phyloP scores from a whole-genome alignment of 1,140 invertebrate genomes.

The Heliconius eleuchia region DNA sequence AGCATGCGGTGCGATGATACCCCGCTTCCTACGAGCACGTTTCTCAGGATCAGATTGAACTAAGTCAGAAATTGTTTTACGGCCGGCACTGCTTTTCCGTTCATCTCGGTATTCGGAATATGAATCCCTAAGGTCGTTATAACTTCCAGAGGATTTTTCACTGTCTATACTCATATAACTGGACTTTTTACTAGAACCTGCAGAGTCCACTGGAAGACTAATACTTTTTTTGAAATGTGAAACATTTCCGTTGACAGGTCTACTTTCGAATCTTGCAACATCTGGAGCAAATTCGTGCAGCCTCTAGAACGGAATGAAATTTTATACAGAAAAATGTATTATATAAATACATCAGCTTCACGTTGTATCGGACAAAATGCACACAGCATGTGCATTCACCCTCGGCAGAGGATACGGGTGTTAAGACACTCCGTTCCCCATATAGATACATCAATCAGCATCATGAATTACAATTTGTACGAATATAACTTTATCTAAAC shows the following conservation, averaged over 20 bases:
- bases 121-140: conserved; percentile 50
- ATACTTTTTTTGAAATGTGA: conserved; percentile 45
- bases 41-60: conserved; percentile 56
- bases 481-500: too few relatives aligned
- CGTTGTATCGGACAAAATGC: too few relatives aligned
- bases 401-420: too few relatives aligned
- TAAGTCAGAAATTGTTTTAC: conserved; percentile 65
- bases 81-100: conserved; percentile 58
- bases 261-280: conserved; percentile 27
- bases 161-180: conserved; percentile 69
- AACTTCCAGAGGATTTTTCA: conserved; percentile 52
- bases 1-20: conserved; percentile 64
- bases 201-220: conserved; percentile 47
- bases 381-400: too few relatives aligned
- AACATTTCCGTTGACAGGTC: conserved; percentile 43
- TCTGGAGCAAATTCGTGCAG: conserved; percentile 44
- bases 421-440: too few relatives aligned
- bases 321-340: too few relatives aligned
- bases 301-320: conserved; percentile 42
- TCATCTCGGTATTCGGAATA: conserved; percentile 52
- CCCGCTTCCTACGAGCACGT: conserved; percentile 55
- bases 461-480: too few relatives aligned
- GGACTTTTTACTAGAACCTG: conserved; percentile 57
- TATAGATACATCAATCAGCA: too few relatives aligned
- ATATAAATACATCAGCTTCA: too few relatives aligned